Conservation (phyloP, 2,113 vertebrate species). For the Climacteris rufus region DNA sequence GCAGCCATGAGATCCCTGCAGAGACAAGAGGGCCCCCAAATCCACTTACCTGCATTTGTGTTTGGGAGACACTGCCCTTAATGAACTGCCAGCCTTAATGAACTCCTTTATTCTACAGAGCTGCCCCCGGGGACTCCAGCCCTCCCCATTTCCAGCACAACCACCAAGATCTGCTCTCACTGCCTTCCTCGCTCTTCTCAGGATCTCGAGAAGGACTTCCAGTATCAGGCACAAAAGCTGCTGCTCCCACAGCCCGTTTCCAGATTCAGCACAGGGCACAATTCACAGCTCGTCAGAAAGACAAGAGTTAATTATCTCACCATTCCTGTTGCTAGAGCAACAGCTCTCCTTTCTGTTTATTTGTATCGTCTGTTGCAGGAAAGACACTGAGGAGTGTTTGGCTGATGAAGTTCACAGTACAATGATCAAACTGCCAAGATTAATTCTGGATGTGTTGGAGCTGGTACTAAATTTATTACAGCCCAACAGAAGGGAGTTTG, state of each 20-base stretch:
- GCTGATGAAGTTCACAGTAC: constrained; percentile 7
- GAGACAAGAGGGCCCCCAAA: background rate
- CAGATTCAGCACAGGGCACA: background rate
- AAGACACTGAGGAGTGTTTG: background rate
- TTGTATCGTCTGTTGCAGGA: constrained; percentile 29
- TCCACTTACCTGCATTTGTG: background rate
- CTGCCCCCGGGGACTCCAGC: background rate
- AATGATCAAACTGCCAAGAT: background rate
- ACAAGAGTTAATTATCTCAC: constrained; percentile 10
- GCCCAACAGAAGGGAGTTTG: background rate
- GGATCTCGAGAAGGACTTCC: background rate
- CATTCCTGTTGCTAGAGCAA: constrained; percentile 41
- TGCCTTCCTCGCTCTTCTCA: background rate
- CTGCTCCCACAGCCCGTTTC: background rate
- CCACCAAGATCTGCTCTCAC: background rate
- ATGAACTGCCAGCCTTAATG: background rate
- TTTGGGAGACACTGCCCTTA: background rate
- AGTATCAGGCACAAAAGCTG: background rate
- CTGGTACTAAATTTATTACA: background rate
- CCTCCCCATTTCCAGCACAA: background rate
- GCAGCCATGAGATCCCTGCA: background rate
- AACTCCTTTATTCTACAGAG: background rate
- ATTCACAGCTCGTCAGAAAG: background rate
- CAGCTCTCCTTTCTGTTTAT: constrained; percentile 23
- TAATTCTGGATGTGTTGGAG: background rate